These are phyloP conservation scores for Zophobas morio DNA, from an alignment of 1,140 invertebrate species.

Conservation along the genomic window DNA sequence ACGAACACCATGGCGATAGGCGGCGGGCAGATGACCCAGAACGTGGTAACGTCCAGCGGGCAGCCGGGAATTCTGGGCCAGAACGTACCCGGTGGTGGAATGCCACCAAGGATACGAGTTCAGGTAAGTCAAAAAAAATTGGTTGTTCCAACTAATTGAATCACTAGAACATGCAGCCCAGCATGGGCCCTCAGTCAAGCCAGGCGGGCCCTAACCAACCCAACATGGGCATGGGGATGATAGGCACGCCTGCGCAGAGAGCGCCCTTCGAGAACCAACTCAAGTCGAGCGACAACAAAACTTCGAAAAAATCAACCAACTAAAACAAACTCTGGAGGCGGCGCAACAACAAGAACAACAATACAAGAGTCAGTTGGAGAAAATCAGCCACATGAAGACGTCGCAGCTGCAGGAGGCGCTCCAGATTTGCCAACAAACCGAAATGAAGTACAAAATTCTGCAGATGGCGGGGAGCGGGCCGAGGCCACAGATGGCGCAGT, in stretches of 20 bases:
- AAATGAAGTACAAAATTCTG: conserved; percentile 81
- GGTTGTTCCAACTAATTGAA: neutral
- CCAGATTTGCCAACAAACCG: conserved; percentile 84
- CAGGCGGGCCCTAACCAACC: conserved; percentile 64
- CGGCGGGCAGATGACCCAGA: conserved; percentile 75
- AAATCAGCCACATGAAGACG: conserved; percentile 75
- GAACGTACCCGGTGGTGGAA: conserved; percentile 58
- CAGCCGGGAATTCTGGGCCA: conserved; percentile 60
- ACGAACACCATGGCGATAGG: conserved; percentile 76
- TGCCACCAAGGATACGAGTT: conserved; percentile 57
- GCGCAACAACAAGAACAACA: conserved; percentile 83
- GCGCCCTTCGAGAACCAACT: conserved; percentile 71
- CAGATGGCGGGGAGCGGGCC: conserved; percentile 62
- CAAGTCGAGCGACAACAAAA: conserved; percentile 79
- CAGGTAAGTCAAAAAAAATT: neutral
- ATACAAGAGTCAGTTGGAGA: conserved; percentile 82
- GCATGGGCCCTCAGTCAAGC: conserved; percentile 47
- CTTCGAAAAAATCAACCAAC: conserved; percentile 76
- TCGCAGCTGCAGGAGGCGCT: conserved; percentile 80
- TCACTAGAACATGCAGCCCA: conserved; percentile 22
- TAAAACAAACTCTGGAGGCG: conserved; percentile 81
- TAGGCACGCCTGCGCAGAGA: conserved; percentile 67
- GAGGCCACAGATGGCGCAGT: conserved; percentile 64
- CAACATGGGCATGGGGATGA: conserved; percentile 68
- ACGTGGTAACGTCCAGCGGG: conserved; percentile 66